phyloP scores from a whole-genome alignment of 2,797 vertebrate genomes.

The Rhynchotus rufescens region DNA sequence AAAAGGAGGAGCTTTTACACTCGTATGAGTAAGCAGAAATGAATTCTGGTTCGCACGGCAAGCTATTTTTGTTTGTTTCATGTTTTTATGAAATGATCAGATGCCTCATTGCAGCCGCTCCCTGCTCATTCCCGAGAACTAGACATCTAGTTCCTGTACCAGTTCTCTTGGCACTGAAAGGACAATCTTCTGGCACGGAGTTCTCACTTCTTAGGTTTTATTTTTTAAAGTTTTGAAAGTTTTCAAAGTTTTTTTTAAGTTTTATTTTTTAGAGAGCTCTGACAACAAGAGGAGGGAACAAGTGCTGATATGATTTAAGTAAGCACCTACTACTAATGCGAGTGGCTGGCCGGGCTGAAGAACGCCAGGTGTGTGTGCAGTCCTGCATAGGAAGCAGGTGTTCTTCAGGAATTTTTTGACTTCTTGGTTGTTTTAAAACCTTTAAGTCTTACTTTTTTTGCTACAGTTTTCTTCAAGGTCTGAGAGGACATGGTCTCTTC shows the following conservation, averaged over 20 bases:
- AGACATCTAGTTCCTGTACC: not conserved
- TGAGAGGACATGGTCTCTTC: not conserved
- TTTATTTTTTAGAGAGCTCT: not conserved
- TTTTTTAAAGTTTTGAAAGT: conserved; percentile 3
- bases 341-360: not conserved
- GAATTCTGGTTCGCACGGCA: not conserved
- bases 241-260: no score
- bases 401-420: not conserved
- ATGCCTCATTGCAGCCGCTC: not conserved
- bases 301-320: not conserved
- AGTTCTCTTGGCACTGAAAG: not conserved
- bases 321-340: not conserved
- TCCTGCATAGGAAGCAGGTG: not conserved
- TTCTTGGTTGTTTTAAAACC: not conserved
- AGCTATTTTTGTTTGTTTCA: not conserved
- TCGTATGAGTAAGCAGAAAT: not conserved
- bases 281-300: not conserved
- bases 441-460: not conserved
- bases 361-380: not conserved
- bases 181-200: not conserved
- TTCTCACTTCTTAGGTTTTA: not conserved
- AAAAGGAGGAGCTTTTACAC: not conserved
- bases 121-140: not conserved
- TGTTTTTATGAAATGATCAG: not conserved
- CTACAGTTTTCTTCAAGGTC: not conserved